These are phyloP conservation scores for Drosophila azteca DNA, from an alignment of 1,140 invertebrate genomes.

Conservation along the genomic window DNA sequence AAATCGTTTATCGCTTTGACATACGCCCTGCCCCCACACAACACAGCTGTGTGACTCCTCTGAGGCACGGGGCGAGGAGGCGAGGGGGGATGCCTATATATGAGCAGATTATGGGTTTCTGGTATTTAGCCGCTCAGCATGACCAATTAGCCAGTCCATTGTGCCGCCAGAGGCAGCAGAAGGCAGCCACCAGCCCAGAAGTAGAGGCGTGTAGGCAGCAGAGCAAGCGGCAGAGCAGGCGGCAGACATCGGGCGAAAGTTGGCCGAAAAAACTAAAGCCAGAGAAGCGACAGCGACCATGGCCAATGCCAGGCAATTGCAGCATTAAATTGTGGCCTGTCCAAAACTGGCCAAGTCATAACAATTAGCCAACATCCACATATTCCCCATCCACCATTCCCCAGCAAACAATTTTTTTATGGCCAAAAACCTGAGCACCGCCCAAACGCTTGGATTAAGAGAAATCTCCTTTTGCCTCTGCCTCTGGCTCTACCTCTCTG, in stretches of 20 bases:
- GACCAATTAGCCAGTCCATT: constrained; percentile 69
- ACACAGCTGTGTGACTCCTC: constrained; percentile 24
- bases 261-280: constrained; percentile 38
- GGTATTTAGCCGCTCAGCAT: constrained; percentile 67
- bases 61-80: not conserved
- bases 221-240: constrained; percentile 13
- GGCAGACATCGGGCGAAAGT: constrained; percentile 45
- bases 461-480: constrained; percentile 22
- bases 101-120: constrained; percentile 66
- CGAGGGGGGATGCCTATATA: constrained; percentile 38
- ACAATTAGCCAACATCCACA: constrained; percentile 57
- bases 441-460: constrained; percentile 46
- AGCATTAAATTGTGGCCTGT: constrained; percentile 59
- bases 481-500: constrained; percentile 12
- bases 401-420: constrained; percentile 54
- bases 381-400: not conserved
- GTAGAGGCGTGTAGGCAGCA: constrained; percentile 12
- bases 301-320: constrained; percentile 51
- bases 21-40: constrained; percentile 53
- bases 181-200: constrained; percentile 19
- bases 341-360: constrained; percentile 63
- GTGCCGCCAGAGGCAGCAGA: constrained; percentile 20
- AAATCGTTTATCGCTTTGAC: constrained; percentile 59
- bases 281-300: constrained; percentile 4
- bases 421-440: constrained; percentile 43